Percentiles rank a stretch among this genome's conserved stretches.
phyloP scores from a whole-genome alignment of 30 jellyfish, hydroid and myxozoan genomes.

The Chrysaora quinquecirrha region DNA sequence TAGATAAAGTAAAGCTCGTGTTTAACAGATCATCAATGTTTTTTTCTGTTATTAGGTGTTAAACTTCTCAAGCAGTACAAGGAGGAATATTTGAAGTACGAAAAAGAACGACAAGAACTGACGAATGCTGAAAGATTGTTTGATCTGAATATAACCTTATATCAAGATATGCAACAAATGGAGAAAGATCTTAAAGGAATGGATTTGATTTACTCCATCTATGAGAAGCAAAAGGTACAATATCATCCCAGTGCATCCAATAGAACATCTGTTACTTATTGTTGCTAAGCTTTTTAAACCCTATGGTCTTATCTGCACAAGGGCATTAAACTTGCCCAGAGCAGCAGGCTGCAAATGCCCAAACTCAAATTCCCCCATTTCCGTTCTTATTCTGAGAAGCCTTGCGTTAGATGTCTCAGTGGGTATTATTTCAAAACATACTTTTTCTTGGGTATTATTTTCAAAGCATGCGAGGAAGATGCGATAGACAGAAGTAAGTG shows the following conservation, averaged over 20 bases:
- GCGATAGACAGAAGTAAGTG: too few relatives aligned
- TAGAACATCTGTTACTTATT: not conserved
- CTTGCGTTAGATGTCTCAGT: too few relatives aligned
- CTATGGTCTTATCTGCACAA: not conserved
- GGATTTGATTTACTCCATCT: constrained; percentile 74
- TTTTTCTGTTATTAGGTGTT: constrained; percentile 47
- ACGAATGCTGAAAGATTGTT: constrained; percentile 91
- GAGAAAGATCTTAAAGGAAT: constrained; percentile 88
- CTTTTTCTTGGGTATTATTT: too few relatives aligned
- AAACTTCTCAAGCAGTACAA: constrained; percentile 61
- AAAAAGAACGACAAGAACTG: constrained; percentile 86
- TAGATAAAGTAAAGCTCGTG: too few relatives aligned
- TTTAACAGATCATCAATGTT: too few relatives aligned
- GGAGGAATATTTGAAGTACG: constrained; percentile 71
- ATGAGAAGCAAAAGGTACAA: constrained; percentile 78
- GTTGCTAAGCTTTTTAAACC: not conserved
- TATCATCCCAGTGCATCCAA: not conserved
- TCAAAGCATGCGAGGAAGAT: too few relatives aligned
- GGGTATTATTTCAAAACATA: too few relatives aligned
- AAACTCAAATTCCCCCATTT: too few relatives aligned
- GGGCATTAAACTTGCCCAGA: too few relatives aligned
- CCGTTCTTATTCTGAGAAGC: too few relatives aligned
- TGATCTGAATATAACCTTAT: constrained; percentile 86
- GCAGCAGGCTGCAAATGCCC: too few relatives aligned
- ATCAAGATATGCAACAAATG: constrained; percentile 82